Evolutionary conservation across 2,888 invertebrate genomes (phyloP), one percentile per base, ranked within the genome.

Genomic region (Callimorpha dominula): DNA sequence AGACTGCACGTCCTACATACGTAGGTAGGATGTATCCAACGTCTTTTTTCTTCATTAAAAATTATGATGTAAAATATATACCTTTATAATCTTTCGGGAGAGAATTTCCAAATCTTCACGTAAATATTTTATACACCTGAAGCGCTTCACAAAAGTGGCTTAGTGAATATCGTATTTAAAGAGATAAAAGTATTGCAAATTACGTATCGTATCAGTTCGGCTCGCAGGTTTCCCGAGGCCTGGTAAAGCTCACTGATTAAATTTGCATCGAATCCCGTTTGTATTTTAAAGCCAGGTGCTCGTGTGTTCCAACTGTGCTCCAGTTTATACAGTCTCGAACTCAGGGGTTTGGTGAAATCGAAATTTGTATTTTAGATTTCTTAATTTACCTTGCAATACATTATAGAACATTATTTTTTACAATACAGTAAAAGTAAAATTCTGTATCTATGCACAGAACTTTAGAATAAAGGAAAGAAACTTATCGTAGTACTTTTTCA

Each of bases 251-350:
- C 79, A 78, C 84, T 87, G 87, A 86, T 88, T 86, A 87, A 88
- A 88, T 88, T 86, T 88, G 85, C 84, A 86, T 87, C 69, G 79
- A 73, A 81, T 81, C 78, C 78, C 81, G 81, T 83, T 86, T 85
- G 79, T 87, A 82, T 85, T 88, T 87, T 86, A 85, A 84, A 84
- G 17, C 79, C 70, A 69, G 67, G 70, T 71, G 50, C 71, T 73
- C 71, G 69, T 77, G 78, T 79, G 72, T 75, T 64, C 74, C 82
- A 86, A 82, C 83, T 87, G 85, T 81, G 83, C 72, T 75, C 74
- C 67, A 74, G 71, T 75, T 72, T 63, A n/a, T 54, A 71, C 68
- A 67, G 20, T 71, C 60, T 76, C 68, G 31, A 67, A 69, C 65
- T 75, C 74, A 72, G 62, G 64, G 72, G 66, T 72, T 65, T 46